These are phyloP conservation scores for Bucorvus abyssinicus DNA, from an alignment of 2,797 vertebrate genomes.

Conservation along the genomic window DNA sequence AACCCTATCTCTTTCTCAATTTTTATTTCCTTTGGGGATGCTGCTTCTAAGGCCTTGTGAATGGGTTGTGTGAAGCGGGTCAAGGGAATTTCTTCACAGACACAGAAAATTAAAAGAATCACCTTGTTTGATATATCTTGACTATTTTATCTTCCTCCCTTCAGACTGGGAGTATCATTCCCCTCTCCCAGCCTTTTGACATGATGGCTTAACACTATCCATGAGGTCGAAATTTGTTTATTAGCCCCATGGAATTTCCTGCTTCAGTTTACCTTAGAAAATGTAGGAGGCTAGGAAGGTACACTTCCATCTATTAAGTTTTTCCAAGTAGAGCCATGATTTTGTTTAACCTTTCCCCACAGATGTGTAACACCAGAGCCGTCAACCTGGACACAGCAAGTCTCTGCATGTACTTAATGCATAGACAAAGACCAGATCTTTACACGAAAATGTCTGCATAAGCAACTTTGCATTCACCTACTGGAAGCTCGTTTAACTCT, in stretches of 20 bases:
- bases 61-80: neutral
- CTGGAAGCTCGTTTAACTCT: constrained; percentile 40
- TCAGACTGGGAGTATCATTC: neutral
- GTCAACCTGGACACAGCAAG: constrained; percentile 39
- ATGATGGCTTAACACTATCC: neutral
- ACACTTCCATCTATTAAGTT: constrained; percentile 27
- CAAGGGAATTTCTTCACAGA: neutral
- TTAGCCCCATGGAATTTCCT: neutral
- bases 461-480: constrained; percentile 40
- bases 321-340: constrained; percentile 47
- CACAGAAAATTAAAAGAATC: neutral
- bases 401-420: constrained; percentile 48
- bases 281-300: constrained; percentile 2
- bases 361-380: constrained; percentile 24
- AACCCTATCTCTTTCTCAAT: neutral
- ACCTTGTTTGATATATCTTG: neutral
- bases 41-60: neutral
- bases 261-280: constrained; percentile 27
- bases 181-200: neutral
- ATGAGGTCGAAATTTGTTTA: constrained; percentile 20
- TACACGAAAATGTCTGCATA: constrained; percentile 43
- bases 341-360: constrained; percentile 51
- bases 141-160: neutral
- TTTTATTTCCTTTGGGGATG: neutral
- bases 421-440: constrained; percentile 58